Evolutionary conservation across 1,140 invertebrate species (phyloP).

Genomic region (Drosophila pallidifrons): DNA sequence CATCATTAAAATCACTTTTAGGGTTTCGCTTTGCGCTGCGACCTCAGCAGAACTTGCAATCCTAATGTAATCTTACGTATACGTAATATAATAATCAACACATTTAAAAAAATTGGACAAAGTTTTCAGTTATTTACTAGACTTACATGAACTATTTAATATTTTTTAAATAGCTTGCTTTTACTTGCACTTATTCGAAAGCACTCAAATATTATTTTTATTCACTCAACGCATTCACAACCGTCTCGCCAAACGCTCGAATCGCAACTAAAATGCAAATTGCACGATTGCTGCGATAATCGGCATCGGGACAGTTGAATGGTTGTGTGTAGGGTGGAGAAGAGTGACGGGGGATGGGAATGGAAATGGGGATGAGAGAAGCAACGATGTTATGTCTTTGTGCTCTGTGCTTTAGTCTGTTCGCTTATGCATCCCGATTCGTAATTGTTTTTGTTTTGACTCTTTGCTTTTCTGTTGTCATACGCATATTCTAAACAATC

Average conservation of each 20-base stretch:
- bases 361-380: constrained; percentile 5
- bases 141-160: constrained; percentile 4
- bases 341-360: not conserved
- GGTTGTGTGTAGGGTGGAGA: not conserved
- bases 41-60: not conserved
- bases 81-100: not conserved
- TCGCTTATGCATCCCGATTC: not conserved
- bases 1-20: constrained; percentile 70
- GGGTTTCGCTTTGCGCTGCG: constrained; percentile 50
- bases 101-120: not conserved
- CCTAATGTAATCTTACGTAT: constrained; percentile 25
- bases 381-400: not conserved
- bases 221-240: constrained; percentile 28
- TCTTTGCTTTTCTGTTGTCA: constrained; percentile 34
- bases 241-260: constrained; percentile 51
- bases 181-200: not conserved
- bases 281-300: constrained; percentile 47
- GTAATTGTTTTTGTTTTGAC: constrained; percentile 27
- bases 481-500: constrained; percentile 38
- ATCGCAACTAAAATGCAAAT: constrained; percentile 77
- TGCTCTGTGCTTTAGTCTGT: constrained; percentile 9
- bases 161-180: constrained; percentile 5
- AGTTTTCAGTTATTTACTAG: not conserved
- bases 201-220: constrained; percentile 1
- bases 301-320: not conserved